A percentile compares a stretch with the other conserved stretches of the same genome.
These are phyloP conservation scores for Oscheius sp. DNA, from an alignment of 2,888 invertebrate genomes.

Conservation along the genomic window DNA sequence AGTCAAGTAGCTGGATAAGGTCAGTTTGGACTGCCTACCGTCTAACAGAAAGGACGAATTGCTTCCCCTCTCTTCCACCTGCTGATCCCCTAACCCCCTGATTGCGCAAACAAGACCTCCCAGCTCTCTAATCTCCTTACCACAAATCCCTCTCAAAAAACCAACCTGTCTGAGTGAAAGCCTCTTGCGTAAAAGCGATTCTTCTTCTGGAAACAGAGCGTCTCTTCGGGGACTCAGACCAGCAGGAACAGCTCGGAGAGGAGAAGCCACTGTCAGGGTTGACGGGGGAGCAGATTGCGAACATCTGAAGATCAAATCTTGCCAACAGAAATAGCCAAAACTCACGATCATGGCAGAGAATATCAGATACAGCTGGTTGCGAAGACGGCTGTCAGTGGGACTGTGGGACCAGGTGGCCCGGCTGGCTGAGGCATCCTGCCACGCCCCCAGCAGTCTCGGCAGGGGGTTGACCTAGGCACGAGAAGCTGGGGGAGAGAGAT, in stretches of 20 bases:
- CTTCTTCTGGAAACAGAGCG: neutral
- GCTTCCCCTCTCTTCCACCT: no score
- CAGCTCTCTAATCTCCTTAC: neutral
- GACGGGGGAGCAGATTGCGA: slow-evolving; percentile 5
- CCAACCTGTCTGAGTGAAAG: slow-evolving; percentile 28
- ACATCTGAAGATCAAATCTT: slow-evolving; percentile 22
- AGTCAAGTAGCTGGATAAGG: no score
- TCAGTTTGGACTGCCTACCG: no score
- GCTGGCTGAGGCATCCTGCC: slow-evolving; percentile 8
- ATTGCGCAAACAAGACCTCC: no score
- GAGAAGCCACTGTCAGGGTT: slow-evolving; percentile 25
- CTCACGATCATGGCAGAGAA: slow-evolving; percentile 14
- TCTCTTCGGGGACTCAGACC: slow-evolving; percentile 13
- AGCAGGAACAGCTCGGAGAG: slow-evolving; percentile 23
- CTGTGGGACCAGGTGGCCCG: slow-evolving; percentile 34
- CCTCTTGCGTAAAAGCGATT: slow-evolving; percentile 15
- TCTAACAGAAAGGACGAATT: no score
- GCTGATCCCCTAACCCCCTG: no score
- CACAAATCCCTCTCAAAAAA: neutral
- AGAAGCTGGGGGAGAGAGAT: neutral
- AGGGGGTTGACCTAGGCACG: no score
- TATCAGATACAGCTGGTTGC: slow-evolving; percentile 18
- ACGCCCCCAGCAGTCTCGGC: neutral
- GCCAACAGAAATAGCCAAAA: neutral
- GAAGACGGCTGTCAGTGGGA: slow-evolving; percentile 29